Evolutionary conservation across 1,140 invertebrate genomes (phyloP), one percentile per base, ranked within the genome.

Genomic region (Leptopilina clavipes): DNA sequence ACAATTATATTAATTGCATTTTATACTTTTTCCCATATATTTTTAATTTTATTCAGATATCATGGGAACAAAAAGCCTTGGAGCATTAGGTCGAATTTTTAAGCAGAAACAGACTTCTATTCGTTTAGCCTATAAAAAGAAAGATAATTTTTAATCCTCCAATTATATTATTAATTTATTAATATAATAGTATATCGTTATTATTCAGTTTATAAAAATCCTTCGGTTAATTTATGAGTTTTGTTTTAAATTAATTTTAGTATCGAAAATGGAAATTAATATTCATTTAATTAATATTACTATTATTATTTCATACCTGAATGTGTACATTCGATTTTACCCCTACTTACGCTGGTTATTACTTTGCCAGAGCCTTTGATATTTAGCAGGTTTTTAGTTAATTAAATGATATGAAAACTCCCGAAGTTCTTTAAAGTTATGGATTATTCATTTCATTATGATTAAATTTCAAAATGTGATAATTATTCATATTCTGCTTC

Each of bases 21-120:
- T 31, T 31, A 31, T 31, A n/a, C n/a, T n/a, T n/a, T n/a, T n/a
- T n/a, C n/a, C n/a, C n/a, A n/a, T 31, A 5, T 19, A 56, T 18
- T 22, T 19, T 56, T 48, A n/a, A 11, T 59, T 14, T 65, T n/a
- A 65, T 25, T 65, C 19, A 65, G 56, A 65, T 31, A 65, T 65
- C 56, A 65, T 65, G 9, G 56, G 56, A 5, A 65, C 56, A 65
- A 65, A 65, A 65, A 65, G 56, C 11, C 56, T 65, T 3, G 56
- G 56, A 65, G 56, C 56, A 31, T 65, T 14, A 6, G 14, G 56
- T 65, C 56, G 56, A 31, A 65, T 12, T 12, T 65, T 65, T 65
- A 65, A 31, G 56, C 56, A 65, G 56, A 65, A 65, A 65, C 56
- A 65, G 56, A 65, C 56, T 65, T 65, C 56, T 14, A 65, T 65